Evolutionary conservation across 2,888 invertebrate genomes (phyloP), one percentile per base, ranked within the genome.

Genomic region (Elmis aenea): DNA sequence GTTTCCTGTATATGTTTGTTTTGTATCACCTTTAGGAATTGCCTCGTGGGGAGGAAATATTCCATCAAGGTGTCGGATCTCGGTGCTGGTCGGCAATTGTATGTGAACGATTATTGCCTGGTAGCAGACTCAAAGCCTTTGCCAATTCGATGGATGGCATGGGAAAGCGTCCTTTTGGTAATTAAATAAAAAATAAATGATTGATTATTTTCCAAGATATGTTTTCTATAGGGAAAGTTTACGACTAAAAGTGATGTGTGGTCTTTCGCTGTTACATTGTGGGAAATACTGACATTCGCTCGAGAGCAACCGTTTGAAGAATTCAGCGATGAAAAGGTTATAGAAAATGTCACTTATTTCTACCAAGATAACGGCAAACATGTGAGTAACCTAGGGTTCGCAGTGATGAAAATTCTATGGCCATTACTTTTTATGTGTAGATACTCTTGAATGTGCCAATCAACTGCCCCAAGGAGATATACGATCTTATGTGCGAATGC

Each of bases 111-210:
- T 68, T 91, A 90, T 66, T 88, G 83, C 70, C 77, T 80, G 59
- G 72, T 85, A 50, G 83, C 84, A 55, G 84, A 81, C 38, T 71
- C 77, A 45, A 76, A 78, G 38, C 74, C 77, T 13, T 70, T 90
- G 54, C 89, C 90, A 11, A 79, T 91, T 51, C 73, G 90, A 54
- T 89, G 88, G 88, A 87, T 89, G 87, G 81, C 87, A 12, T 88
- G 87, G 86, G 88, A 89, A 64, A 83, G 84, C 60, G 78, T 88
- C 47, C 69, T 87, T 42, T 61, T 82, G 75, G 83, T 83, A 67
- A 74, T 73, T 68, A 4, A 14, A 25, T 25, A n/a, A 2, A 2
- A 11, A 10, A 3, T 5, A 4, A 12, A 12, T 6, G 6, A 11
- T 12, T 5, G 13, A 11, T 14, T 12, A n/a, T n/a, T 22, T 26